These are phyloP conservation scores for Sebastes hopkinsi DNA, from an alignment of 2,797 vertebrate genomes.

Conservation along the genomic window DNA sequence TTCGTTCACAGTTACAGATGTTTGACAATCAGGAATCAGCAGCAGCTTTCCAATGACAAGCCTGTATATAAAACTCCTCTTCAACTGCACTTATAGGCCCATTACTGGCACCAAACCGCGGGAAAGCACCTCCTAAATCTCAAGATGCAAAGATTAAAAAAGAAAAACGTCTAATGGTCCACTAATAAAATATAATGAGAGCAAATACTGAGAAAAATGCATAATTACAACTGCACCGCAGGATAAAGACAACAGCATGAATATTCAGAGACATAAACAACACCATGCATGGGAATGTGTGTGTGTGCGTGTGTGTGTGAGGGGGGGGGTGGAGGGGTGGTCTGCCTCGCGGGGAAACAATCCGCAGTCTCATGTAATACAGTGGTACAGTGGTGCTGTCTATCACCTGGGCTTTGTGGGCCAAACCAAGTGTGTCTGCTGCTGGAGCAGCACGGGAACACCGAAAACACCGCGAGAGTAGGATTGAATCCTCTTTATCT, in stretches of 20 bases:
- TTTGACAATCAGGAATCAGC: background rate
- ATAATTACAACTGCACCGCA: slow-evolving; percentile 6
- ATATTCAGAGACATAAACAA: slow-evolving; percentile 1
- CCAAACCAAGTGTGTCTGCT: slow-evolving; percentile 31
- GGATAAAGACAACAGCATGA: background rate
- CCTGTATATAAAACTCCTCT: background rate
- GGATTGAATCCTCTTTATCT: background rate
- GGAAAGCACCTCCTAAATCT: background rate
- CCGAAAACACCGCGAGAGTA: slow-evolving; percentile 53
- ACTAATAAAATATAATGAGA: background rate
- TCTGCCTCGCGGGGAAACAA: slow-evolving; percentile 54
- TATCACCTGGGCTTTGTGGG: slow-evolving; percentile 54
- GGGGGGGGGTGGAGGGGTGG: background rate
- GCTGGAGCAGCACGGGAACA: background rate
- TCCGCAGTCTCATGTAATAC: slow-evolving; percentile 71
- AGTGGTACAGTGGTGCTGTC: slow-evolving; percentile 40
- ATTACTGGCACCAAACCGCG: background rate
- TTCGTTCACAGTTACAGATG: background rate
- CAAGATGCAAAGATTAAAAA: background rate
- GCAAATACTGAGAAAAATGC: background rate
- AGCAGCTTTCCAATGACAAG: background rate
- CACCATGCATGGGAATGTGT: slow-evolving; percentile 13
- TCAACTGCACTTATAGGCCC: background rate
- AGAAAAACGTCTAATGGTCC: background rate
- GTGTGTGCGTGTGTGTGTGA: background rate